A percentile compares a stretch with the other conserved stretches of the same genome.
Evolutionary conservation across 1,140 invertebrate genomes (phyloP).

Genomic region (Brachionus rotundiformis): DNA sequence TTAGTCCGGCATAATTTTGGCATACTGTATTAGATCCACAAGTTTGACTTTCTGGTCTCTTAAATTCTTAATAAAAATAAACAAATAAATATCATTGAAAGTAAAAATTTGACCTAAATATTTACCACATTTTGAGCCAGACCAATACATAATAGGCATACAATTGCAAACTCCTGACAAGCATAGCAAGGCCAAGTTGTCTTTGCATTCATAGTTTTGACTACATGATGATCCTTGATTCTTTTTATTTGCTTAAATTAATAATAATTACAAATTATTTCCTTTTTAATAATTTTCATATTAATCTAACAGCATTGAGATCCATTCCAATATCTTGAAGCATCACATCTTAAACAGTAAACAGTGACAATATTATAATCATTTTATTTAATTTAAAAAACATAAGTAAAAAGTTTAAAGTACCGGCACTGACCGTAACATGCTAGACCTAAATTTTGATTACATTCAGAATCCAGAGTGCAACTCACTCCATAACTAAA

Average conservation of each 20-base stretch:
- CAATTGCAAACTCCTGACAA: background rate
- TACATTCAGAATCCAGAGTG: slow-evolving; percentile 6
- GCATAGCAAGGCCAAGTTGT: background rate
- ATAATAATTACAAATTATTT: background rate
- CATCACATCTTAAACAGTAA: background rate
- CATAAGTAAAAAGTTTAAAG: background rate
- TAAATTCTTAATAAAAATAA: background rate
- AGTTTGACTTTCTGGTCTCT: background rate
- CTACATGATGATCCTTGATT: background rate
- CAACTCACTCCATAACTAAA: background rate
- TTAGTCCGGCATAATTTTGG: slow-evolving; percentile 32
- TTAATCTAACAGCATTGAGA: background rate
- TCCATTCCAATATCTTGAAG: slow-evolving; percentile 4
- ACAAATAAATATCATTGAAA: background rate
- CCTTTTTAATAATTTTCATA: background rate
- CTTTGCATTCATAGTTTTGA: slow-evolving; percentile 2
- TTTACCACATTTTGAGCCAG: slow-evolving; percentile 3
- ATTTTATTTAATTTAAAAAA: background rate
- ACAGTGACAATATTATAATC: background rate
- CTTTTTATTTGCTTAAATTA: background rate
- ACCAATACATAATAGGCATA: slow-evolving; percentile 36
- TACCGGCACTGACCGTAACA: background rate
- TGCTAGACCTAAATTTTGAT: background rate
- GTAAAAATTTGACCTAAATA: background rate
- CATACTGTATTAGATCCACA: slow-evolving; percentile 17